These are phyloP conservation scores for Cheilosia soror DNA, from an alignment of 2,888 invertebrate genomes.

Conservation along the genomic window DNA sequence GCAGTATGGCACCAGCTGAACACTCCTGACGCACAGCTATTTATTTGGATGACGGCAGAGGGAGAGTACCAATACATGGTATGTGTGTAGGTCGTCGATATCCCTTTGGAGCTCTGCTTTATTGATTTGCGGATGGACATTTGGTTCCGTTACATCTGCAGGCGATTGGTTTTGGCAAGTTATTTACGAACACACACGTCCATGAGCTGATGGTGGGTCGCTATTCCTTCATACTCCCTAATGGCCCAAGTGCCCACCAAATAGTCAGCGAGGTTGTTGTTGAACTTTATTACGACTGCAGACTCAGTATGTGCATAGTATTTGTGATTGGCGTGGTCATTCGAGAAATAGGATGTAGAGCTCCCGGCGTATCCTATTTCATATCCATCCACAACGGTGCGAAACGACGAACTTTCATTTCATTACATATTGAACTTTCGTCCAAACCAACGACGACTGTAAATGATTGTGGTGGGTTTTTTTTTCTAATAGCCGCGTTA, in stretches of 20 bases:
- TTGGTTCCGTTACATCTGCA: slow-evolving; percentile 69
- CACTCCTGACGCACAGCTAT: slow-evolving; percentile 60
- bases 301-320: not conserved
- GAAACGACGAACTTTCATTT: slow-evolving; percentile 22
- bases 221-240: not conserved
- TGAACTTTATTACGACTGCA: slow-evolving; percentile 26
- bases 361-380: slow-evolving; percentile 7
- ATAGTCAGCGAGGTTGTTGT: not conserved
- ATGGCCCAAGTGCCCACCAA: not conserved
- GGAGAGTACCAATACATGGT: not conserved
- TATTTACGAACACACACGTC: slow-evolving; percentile 67
- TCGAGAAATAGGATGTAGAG: not conserved
- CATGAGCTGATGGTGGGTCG: not conserved
- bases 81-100: slow-evolving; percentile 6
- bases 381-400: slow-evolving; percentile 8
- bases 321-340: slow-evolving; percentile 26
- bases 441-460: not conserved
- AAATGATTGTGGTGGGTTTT: not conserved
- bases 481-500: not conserved
- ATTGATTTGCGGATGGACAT: slow-evolving; percentile 69
- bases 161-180: slow-evolving; percentile 72
- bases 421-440: slow-evolving; percentile 9
- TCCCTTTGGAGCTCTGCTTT: slow-evolving; percentile 45
- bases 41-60: slow-evolving; percentile 55
- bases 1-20: slow-evolving; percentile 58